Evolutionary conservation across 2,888 invertebrate genomes (phyloP), one percentile per base, ranked within the genome.

Genomic region (Cynaeus angustus): DNA sequence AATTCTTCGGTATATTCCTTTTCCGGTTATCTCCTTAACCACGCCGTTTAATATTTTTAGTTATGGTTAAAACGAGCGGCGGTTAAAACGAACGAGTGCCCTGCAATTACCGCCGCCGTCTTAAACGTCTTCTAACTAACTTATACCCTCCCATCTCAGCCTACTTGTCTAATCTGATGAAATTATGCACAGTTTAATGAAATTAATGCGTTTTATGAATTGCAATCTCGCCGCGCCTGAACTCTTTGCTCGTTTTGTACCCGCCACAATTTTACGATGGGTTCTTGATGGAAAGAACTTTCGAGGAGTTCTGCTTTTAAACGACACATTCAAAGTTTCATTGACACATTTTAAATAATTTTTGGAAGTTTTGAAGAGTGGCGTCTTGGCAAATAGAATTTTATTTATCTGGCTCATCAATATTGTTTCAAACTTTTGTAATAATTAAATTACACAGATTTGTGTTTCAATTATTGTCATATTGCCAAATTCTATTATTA

Each of bases 1-100:
- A 76, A 77, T 77, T 77, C 77, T 74, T 74, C 58, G 67, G 56
- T 70, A 70, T 70, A 67, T 70, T 70, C 58, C 70, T 70, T 70
- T 70, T 70, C 75, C 75, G 75, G 75, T 74, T 74, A 74, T 75
- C 74, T 68, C 58, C 68, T 69, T 72, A 73, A 73, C 68, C 62
- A 58, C 52, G 64, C 70, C 68, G 66, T 71, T 74, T 70, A 71
- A 72, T 72, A 62, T 72, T 74, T 70, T 75, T 75, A 65, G 71
- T 72, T 73, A 71, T 74, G 72, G n/a, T 72, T 65, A 52, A 66
- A 55, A 52, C 69, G 59, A 55, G 53, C 66, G 59, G 53, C 66
- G 71, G 66, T 71, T 59, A 64, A 70, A 66, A 62, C 61, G 59
- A 70, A 61, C 46, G 28, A 45, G 70, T 56, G 70, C 70, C 70